These are phyloP conservation scores for Sphaerodactylus townsendi DNA, from an alignment of 2,113 vertebrate species.

Conservation along the genomic window DNA sequence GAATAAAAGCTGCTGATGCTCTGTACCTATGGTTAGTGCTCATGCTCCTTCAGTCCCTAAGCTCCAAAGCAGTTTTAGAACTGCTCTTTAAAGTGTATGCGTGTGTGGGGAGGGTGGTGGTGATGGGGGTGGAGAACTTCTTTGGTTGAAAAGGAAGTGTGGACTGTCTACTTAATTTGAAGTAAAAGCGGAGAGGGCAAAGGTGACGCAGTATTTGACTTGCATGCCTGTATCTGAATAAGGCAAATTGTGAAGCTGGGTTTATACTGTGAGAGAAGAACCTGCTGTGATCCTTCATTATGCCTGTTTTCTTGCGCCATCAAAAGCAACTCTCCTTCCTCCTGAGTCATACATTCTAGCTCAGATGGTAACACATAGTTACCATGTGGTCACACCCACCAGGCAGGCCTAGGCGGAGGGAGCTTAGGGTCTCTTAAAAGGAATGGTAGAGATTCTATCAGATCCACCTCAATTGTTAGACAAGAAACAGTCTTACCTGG, in stretches of 20 bases:
- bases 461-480: neutral
- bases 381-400: neutral
- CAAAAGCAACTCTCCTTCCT: neutral
- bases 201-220: neutral
- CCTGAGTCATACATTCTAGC: neutral
- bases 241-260: neutral
- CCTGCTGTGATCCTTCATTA: neutral
- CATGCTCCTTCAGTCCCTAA: neutral
- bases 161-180: neutral
- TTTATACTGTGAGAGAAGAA: neutral
- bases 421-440: neutral
- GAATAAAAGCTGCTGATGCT: neutral
- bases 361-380: neutral
- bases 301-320: neutral
- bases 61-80: neutral
- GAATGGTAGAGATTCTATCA: neutral
- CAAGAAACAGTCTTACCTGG: conserved; percentile 80
- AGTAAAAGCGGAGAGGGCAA: neutral
- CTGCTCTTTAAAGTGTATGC: neutral
- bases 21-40: neutral
- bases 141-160: neutral
- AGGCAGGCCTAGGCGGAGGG: neutral
- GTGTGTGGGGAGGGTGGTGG: no score
- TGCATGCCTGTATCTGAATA: neutral
- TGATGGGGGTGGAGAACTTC: neutral